phyloP scores from a whole-genome alignment of 2,888 invertebrate genomes.

The Mythimna vitellina region DNA sequence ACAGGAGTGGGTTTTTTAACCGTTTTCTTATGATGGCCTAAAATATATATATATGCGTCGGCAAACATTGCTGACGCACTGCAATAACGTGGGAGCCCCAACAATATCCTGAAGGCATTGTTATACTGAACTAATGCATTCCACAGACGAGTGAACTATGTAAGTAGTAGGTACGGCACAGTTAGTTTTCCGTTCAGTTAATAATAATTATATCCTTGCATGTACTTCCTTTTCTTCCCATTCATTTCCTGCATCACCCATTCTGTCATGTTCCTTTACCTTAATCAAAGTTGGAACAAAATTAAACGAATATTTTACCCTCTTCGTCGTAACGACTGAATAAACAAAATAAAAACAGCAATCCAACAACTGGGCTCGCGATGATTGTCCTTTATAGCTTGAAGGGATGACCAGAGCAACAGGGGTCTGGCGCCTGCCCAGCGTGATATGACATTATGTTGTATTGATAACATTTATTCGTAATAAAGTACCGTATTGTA shows the following conservation, averaged over 20 bases:
- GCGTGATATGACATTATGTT: constrained; percentile 69
- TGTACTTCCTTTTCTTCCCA: neutral
- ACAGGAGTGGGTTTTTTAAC: no score
- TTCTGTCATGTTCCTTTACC: constrained; percentile 9
- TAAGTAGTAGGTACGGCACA: neutral
- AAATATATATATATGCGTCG: no score
- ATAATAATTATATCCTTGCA: neutral
- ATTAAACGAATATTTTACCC: constrained; percentile 59
- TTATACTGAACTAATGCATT: no score
- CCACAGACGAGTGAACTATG: no score
- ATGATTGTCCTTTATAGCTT: constrained; percentile 71
- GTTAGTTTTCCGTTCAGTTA: no score
- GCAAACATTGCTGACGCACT: no score
- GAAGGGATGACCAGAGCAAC: constrained; percentile 72
- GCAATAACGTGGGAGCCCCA: no score
- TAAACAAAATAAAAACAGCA: constrained; percentile 76
- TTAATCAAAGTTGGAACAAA: constrained; percentile 43
- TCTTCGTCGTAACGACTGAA: constrained; percentile 57
- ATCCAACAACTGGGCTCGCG: constrained; percentile 69
- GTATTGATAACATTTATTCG: constrained; percentile 65
- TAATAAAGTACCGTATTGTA: constrained; percentile 63
- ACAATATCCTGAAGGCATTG: no score
- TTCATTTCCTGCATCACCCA: constrained; percentile 7
- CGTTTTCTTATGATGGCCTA: no score
- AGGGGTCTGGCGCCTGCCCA: constrained; percentile 81